phyloP scores from a whole-genome alignment of 2,113 vertebrate genomes.

The Lepisosteus osseus region DNA sequence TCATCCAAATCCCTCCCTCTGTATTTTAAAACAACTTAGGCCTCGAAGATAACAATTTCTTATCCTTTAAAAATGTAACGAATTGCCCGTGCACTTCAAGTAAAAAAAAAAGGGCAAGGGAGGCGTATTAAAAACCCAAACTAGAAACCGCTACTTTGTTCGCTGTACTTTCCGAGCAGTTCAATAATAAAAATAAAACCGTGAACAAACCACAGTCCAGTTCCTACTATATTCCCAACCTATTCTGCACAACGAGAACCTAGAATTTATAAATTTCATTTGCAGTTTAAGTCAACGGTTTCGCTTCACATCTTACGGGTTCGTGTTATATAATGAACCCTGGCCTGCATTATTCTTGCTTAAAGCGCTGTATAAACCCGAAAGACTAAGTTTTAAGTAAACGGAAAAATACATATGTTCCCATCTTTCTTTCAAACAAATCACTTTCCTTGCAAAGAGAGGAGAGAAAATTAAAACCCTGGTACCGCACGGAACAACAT shows the following conservation, averaged over 20 bases:
- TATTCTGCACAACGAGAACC: not conserved
- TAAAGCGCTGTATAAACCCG: not conserved
- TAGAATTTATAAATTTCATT: not conserved
- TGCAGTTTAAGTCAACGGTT: conserved; percentile 3
- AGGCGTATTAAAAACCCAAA: conserved; percentile 23
- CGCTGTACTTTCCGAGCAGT: conserved; percentile 9
- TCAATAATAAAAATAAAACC: conserved; percentile 25
- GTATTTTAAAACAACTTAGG: conserved; percentile 19
- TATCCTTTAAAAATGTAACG: not conserved
- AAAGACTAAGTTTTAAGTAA: conserved; percentile 8
- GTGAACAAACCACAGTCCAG: conserved; percentile 31
- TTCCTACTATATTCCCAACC: conserved; percentile 5
- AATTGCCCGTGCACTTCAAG: conserved; percentile 12
- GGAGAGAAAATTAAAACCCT: conserved; percentile 52
- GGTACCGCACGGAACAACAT: conserved; percentile 36
- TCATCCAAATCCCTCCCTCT: conserved; percentile 10
- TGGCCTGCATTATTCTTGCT: conserved; percentile 3
- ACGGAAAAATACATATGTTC: conserved; percentile 46
- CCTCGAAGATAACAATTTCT: conserved; percentile 18
- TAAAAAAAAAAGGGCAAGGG: conserved; percentile 16
- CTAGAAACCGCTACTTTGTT: conserved; percentile 14
- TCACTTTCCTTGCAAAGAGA: conserved; percentile 22
- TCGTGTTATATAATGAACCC: conserved; percentile 14
- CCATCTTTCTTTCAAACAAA: conserved; percentile 27
- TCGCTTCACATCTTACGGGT: conserved; percentile 8